These are phyloP conservation scores for Gobionotothen gibberifrons DNA, from an alignment of 2,797 vertebrate genomes.

Conservation along the genomic window DNA sequence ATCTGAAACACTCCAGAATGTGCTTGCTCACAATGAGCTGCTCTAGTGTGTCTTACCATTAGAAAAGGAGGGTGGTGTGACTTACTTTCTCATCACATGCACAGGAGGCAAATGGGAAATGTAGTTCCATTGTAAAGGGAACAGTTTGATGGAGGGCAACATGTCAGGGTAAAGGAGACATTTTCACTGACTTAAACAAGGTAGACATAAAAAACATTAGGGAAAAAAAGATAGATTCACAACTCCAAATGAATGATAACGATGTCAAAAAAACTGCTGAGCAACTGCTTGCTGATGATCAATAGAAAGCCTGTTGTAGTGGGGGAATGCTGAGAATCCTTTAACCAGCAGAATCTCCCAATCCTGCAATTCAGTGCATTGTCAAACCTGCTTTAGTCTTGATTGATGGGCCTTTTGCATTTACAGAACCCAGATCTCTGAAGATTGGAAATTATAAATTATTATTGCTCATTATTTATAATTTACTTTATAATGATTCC, in stretches of 20 bases:
- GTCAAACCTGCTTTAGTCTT: not conserved
- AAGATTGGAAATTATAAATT: not conserved
- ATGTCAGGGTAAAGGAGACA: conserved; percentile 9
- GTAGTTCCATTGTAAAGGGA: conserved; percentile 11
- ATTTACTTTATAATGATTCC: not conserved
- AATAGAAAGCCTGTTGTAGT: not conserved
- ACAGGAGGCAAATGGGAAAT: conserved; percentile 27
- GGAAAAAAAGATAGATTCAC: not conserved
- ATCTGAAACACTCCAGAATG: conserved; percentile 51
- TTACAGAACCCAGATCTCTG: not conserved
- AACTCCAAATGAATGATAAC: not conserved
- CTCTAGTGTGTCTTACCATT: conserved; percentile 66
- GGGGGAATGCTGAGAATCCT: not conserved
- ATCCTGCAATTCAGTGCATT: not conserved
- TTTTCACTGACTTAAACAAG: conserved; percentile 11
- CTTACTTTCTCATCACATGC: conserved; percentile 67
- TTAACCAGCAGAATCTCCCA: not conserved
- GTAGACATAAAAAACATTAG: not conserved
- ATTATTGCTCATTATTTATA: not conserved
- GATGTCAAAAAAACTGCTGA: not conserved
- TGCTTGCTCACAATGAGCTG: conserved; percentile 20
- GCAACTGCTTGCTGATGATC: not conserved
- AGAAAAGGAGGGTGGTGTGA: conserved; percentile 64
- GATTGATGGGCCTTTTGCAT: not conserved
- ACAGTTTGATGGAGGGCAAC: conserved; percentile 15